Evolutionary conservation across 1,140 invertebrate genomes (phyloP).

Genomic region (Tetramorium alpestre): DNA sequence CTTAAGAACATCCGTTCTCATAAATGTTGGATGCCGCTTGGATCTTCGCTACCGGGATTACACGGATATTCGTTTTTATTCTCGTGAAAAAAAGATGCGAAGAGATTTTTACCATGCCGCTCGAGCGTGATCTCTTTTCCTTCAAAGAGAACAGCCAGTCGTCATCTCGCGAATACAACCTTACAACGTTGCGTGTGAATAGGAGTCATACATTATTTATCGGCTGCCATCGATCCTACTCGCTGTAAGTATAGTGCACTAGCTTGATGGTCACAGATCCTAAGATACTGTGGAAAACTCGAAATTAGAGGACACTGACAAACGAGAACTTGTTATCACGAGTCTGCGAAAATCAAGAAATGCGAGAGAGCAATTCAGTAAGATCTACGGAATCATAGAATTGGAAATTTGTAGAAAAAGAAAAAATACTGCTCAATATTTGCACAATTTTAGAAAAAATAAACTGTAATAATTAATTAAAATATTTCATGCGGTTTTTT

Average conservation of each 20-base stretch:
- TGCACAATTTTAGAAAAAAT: not conserved
- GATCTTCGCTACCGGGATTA: not conserved
- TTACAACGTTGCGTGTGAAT: conserved; percentile 5
- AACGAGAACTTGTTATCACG: not conserved
- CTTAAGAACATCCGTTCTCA: not conserved
- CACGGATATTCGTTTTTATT: conserved; percentile 15
- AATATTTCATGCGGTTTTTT: not conserved
- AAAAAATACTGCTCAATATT: not conserved
- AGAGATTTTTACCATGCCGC: not conserved
- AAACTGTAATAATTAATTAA: not conserved
- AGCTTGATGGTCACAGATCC: not conserved
- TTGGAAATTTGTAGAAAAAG: not conserved
- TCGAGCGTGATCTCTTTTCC: not conserved
- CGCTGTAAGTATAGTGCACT: not conserved
- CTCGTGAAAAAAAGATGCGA: not conserved
- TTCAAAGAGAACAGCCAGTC: not conserved
- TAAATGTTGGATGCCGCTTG: not conserved
- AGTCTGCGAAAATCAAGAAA: not conserved
- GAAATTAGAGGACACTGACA: not conserved
- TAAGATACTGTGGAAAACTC: not conserved
- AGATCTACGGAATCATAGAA: not conserved
- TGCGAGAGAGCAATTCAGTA: not conserved
- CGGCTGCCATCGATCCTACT: conserved; percentile 4
- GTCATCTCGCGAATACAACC: conserved; percentile 3
- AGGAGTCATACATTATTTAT: conserved; percentile 48